Base-by-base conservation (phyloP, 2,797 vertebrate species). In the Decapterus maruadsi region DNA sequence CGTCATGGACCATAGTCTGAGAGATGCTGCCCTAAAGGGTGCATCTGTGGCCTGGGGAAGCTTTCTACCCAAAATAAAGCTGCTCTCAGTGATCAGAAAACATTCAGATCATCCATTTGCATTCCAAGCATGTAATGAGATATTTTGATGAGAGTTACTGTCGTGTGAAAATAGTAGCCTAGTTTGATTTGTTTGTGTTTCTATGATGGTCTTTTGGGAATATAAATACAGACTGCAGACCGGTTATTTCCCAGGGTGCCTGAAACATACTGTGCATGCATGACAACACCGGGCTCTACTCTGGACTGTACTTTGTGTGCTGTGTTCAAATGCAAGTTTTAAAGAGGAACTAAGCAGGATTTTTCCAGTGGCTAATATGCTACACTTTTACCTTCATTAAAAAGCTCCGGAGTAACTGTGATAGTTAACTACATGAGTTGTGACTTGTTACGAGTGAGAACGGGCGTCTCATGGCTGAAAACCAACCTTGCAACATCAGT, bases 261-360 rank as follows among this genome's bases (percentile, higher is more conserved):
- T 57, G 1, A 31, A 36, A 57, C 31, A 57, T 36, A 56, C 16
- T 26, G 26, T 26, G 26, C 26, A 29, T 34, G 13, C 46, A 29
- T n/a, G 36, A 26, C 26, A 4, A 13, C 46, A 6, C 31, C 31
- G 31, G 31, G 29, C 11, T 64, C 29, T 26, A 22, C 22, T 11
- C 22, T 16, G 6, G 17, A 20, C 58, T 17, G 58, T 16, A 16
- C 26, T 50, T n/a, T 63, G 8, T 58, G 46, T 65, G 34, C 16
- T 26, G n/a, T 4, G 1, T 70, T 53, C 8, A 38, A 51, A 57
- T 57, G 36, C 51, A 78, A 31, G 26, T 72, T 72, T 45, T 50
- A n/a, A n/a, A n/a, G n/a, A n/a, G n/a, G 26, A 26, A 26, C 26
- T 26, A 26, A 26, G 3, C 26, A 1, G 26, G 26, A 26, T 26